Evolutionary conservation across 2,888 invertebrate species (phyloP), one percentile per base, ranked within the genome.

Genomic region (Drosophila yooni): DNA sequence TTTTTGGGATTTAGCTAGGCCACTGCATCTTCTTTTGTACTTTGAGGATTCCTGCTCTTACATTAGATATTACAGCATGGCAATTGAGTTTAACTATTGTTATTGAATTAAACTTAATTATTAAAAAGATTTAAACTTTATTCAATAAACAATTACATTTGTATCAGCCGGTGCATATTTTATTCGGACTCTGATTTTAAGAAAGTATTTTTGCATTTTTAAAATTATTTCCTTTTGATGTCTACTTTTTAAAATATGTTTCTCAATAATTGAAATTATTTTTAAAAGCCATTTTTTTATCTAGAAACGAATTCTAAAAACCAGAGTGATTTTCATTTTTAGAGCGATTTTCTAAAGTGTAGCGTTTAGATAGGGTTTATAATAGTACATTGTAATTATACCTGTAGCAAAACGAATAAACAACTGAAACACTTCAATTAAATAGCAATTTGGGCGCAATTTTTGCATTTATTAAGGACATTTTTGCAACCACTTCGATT

Each of bases 361-460:
- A 5, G n/a, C 40, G 10, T n/a, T n/a, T 40, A 10, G 4, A 11
- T 11, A n/a, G n/a, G 21, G 3, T 3, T 43, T 3, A 43, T 13
- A 43, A 43, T 13, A 21, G 7, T 7, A 21, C 46, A 21, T 21
- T 13, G 25, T 25, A 46, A 46, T 46, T 46, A 25, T 46, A 8
- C 15, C 7, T 15, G 15, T 25, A 7, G 25, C 15, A 25, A 15
- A 46, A 46, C 15, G 15, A 8, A 8, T 46, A 15, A 25, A 25
- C 25, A 25, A 25, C 15, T 46, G 15, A 46, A 46, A 8, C 7
- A 10, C 50, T 18, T 50, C n/a, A 31, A 27, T 51, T 51, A 54
- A 54, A 54, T 18, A 13, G 34, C 56, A 58, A 76, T 64, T 64
- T 74, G 33, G 50, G 64, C 50, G 50, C 33, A 13, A 46, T 15